Evolutionary conservation across 2,888 invertebrate genomes (phyloP), one percentile per base, ranked within the genome.

Genomic region (Elaeidobius kamerunicus): DNA sequence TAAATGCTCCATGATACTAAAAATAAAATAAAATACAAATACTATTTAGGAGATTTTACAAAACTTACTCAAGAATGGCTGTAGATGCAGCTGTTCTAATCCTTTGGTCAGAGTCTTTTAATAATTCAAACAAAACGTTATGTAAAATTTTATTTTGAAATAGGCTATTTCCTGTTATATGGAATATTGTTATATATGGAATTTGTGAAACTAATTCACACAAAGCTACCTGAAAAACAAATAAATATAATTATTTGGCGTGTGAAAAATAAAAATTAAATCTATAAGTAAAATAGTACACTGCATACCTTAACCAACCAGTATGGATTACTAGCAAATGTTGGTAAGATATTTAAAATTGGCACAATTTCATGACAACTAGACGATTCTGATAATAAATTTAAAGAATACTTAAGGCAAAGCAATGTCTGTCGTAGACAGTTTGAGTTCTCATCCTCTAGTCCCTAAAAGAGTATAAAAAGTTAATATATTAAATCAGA

Each of bases 301-400:
- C 11, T 34, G 32, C 76, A 75, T 60, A 91, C 86, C 76, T 87
- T 87, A 39, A 92, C 86, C 42, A 93, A 75, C 88, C 92, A 93
- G 71, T 93, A 93, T 0, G 85, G 82, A 70, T 90, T 90, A 34
- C 76, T 75, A 49, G 83, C 81, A 1, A 89, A 76, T 18, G 74
- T 71, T 7, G 86, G 78, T 4, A 91, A 72, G 15, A 78, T 72
- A 56, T 82, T 78, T 36, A 91, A 70, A 3, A 85, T 69, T 11
- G 79, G 75, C 14, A 81, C 69, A 2, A 83, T 74, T 9, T 27
- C 32, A 11, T 72, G 63, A 72, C 80, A 81, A 57, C 83, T 79
- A 5, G 77, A 70, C 40, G 87, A 86, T 65, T 81, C 77, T 49
- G 85, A 71, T 17, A 91, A 64, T 11, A 78, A 72, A 2, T 75